Base-by-base conservation (phyloP, 2,113 vertebrate species). In the Speoplatyrhinus poulsoni region DNA sequence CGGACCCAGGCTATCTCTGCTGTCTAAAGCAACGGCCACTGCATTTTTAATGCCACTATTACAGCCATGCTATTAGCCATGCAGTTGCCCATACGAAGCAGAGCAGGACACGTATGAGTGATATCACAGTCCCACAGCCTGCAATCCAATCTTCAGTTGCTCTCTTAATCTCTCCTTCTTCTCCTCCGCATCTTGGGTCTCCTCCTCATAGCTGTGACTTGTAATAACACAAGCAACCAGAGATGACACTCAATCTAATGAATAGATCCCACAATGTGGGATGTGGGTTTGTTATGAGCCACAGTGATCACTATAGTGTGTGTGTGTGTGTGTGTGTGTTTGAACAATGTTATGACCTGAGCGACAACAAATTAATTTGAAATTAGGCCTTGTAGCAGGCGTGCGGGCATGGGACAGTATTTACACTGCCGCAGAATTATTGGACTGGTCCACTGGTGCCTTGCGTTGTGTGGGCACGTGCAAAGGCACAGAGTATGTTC, bases 181-280 rank as follows among this genome's bases (percentile, higher is more conserved):
- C 4, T 11, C 12, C 32, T 54, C 15, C 10, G 3, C 17, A n/a
- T 53, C 26, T 1, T 12, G n/a, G 15, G 7, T 62, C 32, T 36
- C 48, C 13, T 32, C 16, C 13, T 13, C 26, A 17, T 32, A 82
- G 82, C 58, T 75, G 57, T 32, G 75, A 81, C 78, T 84, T 65
- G 26, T 3, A 83, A 77, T 73, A 75, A 82, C 79, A 78, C 79
- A 77, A 65, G 62, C 62, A 69, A 72, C 62, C 62, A 56, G 80
- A 69, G 67, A 79, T 85, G 73, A 84, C 77, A 76, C 69, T 73
- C 65, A 72, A 73, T 74, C 49, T 69, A 76, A 82, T 78, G 79
- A 85, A 78, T 82, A 81, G 73, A 83, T 79, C 72, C 73, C 54
- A 79, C 80, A 80, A 63, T 73, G 80, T 80, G 80, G 78, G 62